Conservation (phyloP, 1,140 invertebrate species). For the Drosophila obscura region DNA sequence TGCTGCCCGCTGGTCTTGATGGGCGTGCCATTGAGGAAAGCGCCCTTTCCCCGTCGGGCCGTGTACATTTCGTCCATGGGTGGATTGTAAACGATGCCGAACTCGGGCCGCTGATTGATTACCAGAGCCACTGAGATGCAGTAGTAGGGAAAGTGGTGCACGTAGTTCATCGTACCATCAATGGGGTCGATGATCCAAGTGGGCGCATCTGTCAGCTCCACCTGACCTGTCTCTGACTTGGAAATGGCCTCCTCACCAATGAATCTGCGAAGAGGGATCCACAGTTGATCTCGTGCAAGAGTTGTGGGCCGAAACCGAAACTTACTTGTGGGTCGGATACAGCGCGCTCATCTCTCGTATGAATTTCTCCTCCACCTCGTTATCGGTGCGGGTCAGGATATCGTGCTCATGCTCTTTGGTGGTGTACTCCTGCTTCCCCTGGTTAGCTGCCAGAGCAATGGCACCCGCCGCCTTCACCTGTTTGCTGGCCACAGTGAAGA, state of each 20-base stretch:
- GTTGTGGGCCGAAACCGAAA: background rate
- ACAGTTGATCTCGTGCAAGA: background rate
- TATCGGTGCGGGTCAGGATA: conserved; percentile 23
- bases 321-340: conserved; percentile 62
- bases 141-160: conserved; percentile 92
- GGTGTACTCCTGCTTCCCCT: conserved; percentile 5
- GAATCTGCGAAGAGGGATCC: conserved; percentile 88
- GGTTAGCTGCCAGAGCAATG: conserved; percentile 27
- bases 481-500: conserved; percentile 28
- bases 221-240: conserved; percentile 84
- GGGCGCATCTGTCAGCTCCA: conserved; percentile 91
- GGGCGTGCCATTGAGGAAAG: conserved; percentile 33
- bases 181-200: conserved; percentile 99
- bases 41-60: conserved; percentile 39
- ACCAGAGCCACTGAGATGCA: conserved; percentile 91
- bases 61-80: conserved; percentile 87
- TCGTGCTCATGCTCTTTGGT: conserved; percentile 28
- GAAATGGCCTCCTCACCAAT: conserved; percentile 96
- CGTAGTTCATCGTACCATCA: conserved; percentile 95
- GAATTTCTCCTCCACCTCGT: conserved; percentile 45
- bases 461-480: conserved; percentile 34
- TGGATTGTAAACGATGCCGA: conserved; percentile 96
- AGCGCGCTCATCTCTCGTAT: conserved; percentile 30
- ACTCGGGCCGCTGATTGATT: conserved; percentile 87
- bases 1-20: conserved; percentile 38